A percentile compares a stretch with the other conserved stretches of the same genome.
phyloP scores from a whole-genome alignment of 2,888 invertebrate species.

The Papilio gigon region DNA sequence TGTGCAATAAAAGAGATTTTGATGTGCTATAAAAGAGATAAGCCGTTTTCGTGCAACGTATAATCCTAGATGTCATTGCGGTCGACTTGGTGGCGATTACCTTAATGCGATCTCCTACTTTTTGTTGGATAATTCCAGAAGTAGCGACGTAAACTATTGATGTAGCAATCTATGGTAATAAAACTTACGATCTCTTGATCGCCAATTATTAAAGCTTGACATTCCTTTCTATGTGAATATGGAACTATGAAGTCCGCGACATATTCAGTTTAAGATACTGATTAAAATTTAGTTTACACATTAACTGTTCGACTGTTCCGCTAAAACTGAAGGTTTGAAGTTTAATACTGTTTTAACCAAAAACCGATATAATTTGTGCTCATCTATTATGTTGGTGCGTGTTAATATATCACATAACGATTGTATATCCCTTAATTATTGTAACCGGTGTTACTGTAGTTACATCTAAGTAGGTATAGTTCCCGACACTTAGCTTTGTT shows the following conservation, averaged over 20 bases:
- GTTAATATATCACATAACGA: neutral
- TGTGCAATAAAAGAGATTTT: constrained; percentile 5
- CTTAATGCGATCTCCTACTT: neutral
- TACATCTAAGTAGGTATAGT: neutral
- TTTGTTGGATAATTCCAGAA: neutral
- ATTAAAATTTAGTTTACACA: too few species aligned
- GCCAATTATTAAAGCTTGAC: neutral
- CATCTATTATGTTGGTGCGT: neutral
- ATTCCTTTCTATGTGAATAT: neutral
- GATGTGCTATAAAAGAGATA: constrained; percentile 1
- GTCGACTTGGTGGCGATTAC: constrained; percentile 3
- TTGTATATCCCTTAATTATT: neutral
- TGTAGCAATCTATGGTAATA: neutral
- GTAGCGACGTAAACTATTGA: neutral
- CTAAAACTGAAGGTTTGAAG: too few species aligned
- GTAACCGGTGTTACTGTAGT: neutral
- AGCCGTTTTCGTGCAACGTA: neutral
- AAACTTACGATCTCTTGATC: neutral
- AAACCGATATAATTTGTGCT: neutral
- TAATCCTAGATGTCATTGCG: neutral
- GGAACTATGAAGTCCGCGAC: too few species aligned
- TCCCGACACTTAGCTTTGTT: neutral
- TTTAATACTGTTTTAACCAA: too few species aligned
- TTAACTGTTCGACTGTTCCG: too few species aligned
- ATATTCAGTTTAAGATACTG: too few species aligned